Base-by-base conservation (phyloP, 1,140 invertebrate genomes). In the Pectinophora gossypiella region DNA sequence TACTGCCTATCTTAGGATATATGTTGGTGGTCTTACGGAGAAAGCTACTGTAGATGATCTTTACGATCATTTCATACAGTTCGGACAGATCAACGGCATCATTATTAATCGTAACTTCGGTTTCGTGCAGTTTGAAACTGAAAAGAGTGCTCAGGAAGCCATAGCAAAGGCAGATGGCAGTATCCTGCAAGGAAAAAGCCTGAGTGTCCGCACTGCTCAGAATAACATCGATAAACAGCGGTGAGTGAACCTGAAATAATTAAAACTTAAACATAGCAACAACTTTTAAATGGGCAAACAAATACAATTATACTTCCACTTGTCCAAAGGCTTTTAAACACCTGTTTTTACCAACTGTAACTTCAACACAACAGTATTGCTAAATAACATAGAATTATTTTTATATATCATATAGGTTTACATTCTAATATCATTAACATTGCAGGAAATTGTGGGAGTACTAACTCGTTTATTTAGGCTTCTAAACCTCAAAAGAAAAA, bases 121-220 rank as follows among this genome's bases (percentile, higher is more conserved):
- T 32, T 97, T 97, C 84, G 92, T 97, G 4, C 95, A 97, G 67
- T 97, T 93, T 88, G 93, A 93, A 45, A 88, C 89, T 35, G 95
- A 96, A 68, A 87, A 90, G 16, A 89, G 92, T 72, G 95, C 94
- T 3, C 90, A 91, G 47, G 89, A 90, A 56, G 95, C 95, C 46
- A 94, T 96, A 19, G 74, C 89, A 44, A 90, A 90, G 52, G 92
- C 94, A 58, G 90, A 93, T 82, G 92, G 91, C 6, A 89, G 90
- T 44, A 85, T 92, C 35, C 91, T 95, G 54, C 92, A 93, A 77
- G 94, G 94, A 1, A 91, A 91, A 74, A 89, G 88, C 63, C 75
- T 95, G 55, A 89, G 73, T 52, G 91, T 92, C 1, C 89, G 87
- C 59, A 89, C 89, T 54, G 90, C 90, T 4, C 78, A 87, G 43